phyloP scores from a whole-genome alignment of 2,113 vertebrate genomes.

The Cyprinodon brontotheroides region DNA sequence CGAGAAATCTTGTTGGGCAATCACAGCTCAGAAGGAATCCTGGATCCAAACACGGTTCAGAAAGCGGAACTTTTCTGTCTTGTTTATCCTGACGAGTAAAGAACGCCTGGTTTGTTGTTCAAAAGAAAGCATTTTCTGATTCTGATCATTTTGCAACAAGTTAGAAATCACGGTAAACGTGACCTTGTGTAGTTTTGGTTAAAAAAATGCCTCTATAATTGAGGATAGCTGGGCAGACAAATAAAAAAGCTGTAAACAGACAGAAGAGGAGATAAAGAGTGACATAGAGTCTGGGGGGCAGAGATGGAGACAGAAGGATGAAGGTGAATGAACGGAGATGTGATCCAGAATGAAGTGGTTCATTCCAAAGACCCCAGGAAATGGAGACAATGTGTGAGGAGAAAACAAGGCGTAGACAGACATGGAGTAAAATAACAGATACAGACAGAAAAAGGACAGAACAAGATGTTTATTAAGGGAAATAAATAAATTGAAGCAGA shows the following conservation, averaged over 20 bases:
- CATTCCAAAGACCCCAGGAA: neutral
- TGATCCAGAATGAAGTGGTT: neutral
- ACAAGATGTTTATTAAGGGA: neutral
- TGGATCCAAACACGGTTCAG: no score
- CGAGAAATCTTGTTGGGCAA: no score
- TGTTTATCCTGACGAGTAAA: no score
- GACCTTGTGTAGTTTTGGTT: neutral
- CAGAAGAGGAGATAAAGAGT: neutral
- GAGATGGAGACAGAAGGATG: neutral
- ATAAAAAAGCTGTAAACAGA: accelerated
- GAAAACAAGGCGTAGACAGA: neutral
- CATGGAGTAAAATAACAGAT: neutral
- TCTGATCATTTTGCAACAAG: neutral
- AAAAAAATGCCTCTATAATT: neutral
- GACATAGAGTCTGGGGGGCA: neutral
- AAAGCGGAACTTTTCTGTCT: no score
- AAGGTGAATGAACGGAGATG: conserved; percentile 17
- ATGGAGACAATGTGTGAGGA: neutral
- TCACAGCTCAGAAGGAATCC: no score
- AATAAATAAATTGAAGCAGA: neutral
- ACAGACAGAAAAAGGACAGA: neutral
- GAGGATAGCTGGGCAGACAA: neutral
- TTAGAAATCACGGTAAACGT: neutral
- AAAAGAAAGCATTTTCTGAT: no score
- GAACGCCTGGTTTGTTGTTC: no score